Conservation (phyloP, 2,888 invertebrate genomes). For the Anthophora plumipes region DNA sequence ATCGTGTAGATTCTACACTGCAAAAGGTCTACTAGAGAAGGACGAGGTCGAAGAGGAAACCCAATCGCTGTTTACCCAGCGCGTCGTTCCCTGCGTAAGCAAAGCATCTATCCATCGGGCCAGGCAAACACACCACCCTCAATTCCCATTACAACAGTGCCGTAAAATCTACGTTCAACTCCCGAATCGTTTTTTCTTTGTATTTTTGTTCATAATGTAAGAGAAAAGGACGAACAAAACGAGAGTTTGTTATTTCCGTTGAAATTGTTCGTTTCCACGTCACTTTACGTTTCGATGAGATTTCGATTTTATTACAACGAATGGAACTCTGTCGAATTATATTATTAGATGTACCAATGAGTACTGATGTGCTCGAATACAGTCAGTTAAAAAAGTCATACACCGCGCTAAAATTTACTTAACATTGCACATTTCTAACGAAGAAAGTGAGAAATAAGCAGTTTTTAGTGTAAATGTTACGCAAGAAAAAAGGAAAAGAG, state of each 20-base stretch:
- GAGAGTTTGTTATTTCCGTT: conserved; percentile 35
- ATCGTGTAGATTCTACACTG: conserved; percentile 22
- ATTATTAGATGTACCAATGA: too few species aligned
- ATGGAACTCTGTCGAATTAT: too few species aligned
- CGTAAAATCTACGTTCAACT: conserved; percentile 59
- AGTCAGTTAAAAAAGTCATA: too few species aligned
- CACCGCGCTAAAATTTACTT: too few species aligned
- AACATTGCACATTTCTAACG: too few species aligned
- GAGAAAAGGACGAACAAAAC: neutral
- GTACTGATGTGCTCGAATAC: too few species aligned
- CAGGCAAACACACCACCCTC: conserved; percentile 76
- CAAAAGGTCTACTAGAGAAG: conserved; percentile 54
- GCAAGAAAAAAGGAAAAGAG: too few species aligned
- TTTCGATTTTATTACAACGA: neutral
- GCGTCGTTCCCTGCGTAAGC: conserved; percentile 81
- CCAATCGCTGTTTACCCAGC: conserved; percentile 83
- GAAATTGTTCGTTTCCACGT: neutral
- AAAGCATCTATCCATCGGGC: conserved; percentile 73
- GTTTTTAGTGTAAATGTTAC: too few species aligned
- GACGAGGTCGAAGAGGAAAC: conserved; percentile 77
- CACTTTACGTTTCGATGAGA: neutral
- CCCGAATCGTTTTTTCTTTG: conserved; percentile 24
- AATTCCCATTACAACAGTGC: conserved; percentile 37
- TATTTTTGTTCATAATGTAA: conserved; percentile 24
- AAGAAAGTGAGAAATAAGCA: too few species aligned